Evolutionary conservation across 2,888 invertebrate genomes (phyloP), one percentile per base, ranked within the genome.

Genomic region (Petrophora chlorosata): DNA sequence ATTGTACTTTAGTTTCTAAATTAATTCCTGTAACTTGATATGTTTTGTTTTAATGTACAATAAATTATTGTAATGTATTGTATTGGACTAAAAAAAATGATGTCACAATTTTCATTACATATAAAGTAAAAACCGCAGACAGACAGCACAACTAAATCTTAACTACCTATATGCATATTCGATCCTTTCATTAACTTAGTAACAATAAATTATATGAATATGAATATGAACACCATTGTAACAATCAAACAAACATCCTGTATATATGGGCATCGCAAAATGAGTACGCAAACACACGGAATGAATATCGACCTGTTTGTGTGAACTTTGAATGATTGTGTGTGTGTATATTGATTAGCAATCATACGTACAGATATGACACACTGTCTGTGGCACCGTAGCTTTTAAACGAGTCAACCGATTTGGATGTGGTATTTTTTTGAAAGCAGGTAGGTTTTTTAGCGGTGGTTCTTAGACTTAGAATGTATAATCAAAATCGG

Each of bases 241-340:
- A 61, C 60, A 65, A 65, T 59, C 69, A 69, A 76, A 75, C 72
- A 69, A 76, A 68, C 68, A 70, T 67, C 56, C 46, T 36, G 40
- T 44, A 8, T 8, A 65, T 69, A 73, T 70, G 73, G 73, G 51
- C 42, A 69, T 64, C 61, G 75, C 74, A 76, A 78, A 79, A 76
- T 72, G n/a, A 68, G 76, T 70, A 70, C 56, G 61, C 70, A 67
- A 64, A 71, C 70, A 63, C 46, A 66, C 62, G 47, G 56, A 67
- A 56, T 63, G 58, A 58, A 57, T 63, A 47, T 54, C 53, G 55
- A 65, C 54, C 53, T 65, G 63, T 64, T 66, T 48, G 28, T 35
- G 15, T 36, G 25, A 48, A 36, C 32, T 16, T 9, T 59, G 59
- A 58, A 51, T 60, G 61, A 43, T 38, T 56, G 52, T 54, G 49